Evolutionary conservation across 1,140 invertebrate species (phyloP).

Genomic region (Nasonia giraulti): DNA sequence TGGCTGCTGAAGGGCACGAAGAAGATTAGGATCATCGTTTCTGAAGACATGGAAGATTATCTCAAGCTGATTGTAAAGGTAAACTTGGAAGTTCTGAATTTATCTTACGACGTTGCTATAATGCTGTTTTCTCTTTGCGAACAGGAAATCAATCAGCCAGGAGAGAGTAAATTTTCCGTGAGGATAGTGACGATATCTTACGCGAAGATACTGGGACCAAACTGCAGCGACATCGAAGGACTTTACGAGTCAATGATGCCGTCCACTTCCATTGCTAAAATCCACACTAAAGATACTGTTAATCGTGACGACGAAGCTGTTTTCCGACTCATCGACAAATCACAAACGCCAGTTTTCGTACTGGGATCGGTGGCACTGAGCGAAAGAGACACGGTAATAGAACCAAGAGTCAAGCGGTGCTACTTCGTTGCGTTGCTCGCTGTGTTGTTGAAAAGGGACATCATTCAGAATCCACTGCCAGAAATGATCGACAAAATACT

Average conservation of each 20-base stretch:
- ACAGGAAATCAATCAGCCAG: constrained; percentile 57
- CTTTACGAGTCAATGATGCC: constrained; percentile 61
- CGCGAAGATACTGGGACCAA: constrained; percentile 62
- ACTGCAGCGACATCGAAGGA: constrained; percentile 61
- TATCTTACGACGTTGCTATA: too few species aligned
- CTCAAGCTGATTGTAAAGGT: constrained; percentile 61
- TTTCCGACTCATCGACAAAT: constrained; percentile 55
- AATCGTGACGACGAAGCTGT: constrained; percentile 59
- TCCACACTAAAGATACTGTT: constrained; percentile 56
- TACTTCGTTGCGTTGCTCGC: constrained; percentile 68
- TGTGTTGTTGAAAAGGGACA: constrained; percentile 67
- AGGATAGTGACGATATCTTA: constrained; percentile 68
- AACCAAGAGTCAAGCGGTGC: constrained; percentile 67
- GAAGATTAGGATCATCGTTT: constrained; percentile 63
- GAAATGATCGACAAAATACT: constrained; percentile 67
- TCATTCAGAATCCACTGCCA: constrained; percentile 63
- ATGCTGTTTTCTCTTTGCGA: not conserved
- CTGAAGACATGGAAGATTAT: constrained; percentile 61
- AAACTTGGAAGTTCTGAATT: not conserved
- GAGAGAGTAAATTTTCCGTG: constrained; percentile 59
- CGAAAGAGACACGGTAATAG: constrained; percentile 59
- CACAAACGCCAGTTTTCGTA: constrained; percentile 61
- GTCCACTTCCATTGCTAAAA: constrained; percentile 57
- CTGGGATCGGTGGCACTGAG: constrained; percentile 59
- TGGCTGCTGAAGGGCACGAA: constrained; percentile 62